These are phyloP conservation scores for Candidula unifasciata DNA, from an alignment of 2,888 invertebrate species.

Conservation along the genomic window DNA sequence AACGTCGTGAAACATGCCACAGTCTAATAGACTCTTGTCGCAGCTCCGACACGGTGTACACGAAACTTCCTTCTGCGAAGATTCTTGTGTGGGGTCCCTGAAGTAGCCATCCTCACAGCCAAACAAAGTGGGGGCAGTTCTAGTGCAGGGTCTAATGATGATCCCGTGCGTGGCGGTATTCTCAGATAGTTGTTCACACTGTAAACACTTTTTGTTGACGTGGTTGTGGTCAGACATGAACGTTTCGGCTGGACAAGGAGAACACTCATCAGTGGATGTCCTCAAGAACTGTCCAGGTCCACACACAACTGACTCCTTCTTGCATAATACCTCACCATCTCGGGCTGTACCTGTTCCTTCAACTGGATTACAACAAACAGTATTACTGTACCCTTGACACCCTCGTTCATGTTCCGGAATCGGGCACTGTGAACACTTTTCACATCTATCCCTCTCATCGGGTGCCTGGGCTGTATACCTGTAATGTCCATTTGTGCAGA, in stretches of 20 bases:
- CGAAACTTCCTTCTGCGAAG: neutral
- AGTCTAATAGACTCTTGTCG: neutral
- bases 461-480: neutral
- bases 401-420: neutral
- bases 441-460: neutral
- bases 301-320: neutral
- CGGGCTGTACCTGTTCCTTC: neutral
- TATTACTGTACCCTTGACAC: neutral
- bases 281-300: neutral
- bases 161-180: neutral
- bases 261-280: neutral
- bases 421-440: neutral
- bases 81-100: neutral
- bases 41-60: neutral
- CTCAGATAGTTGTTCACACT: neutral
- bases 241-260: neutral
- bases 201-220: neutral
- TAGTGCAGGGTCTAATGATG: neutral
- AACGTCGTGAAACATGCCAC: neutral
- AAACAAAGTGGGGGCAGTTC: neutral
- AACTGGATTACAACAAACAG: neutral
- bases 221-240: neutral
- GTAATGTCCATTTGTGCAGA: neutral
- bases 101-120: neutral
- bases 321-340: neutral